Evolutionary conservation across 35 echinoderm and acorn worm genomes (phyloP).

Genomic region (Ophioderma brevispina): DNA sequence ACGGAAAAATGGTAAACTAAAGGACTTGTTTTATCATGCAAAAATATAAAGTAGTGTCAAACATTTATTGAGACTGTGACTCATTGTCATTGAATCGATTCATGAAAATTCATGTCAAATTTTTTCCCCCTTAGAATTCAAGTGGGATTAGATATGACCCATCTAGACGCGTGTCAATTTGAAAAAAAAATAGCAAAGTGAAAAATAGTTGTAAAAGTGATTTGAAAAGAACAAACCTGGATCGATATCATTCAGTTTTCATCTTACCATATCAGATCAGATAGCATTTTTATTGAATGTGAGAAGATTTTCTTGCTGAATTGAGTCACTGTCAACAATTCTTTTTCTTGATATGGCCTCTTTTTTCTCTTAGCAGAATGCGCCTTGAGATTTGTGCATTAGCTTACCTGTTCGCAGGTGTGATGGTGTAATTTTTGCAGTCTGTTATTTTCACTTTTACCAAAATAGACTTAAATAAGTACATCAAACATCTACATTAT

Average conservation of each 20-base stretch:
- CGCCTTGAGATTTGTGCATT: neutral
- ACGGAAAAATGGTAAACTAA: too few relatives aligned
- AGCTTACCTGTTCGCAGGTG: slow-evolving; percentile 1
- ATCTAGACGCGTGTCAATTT: too few relatives aligned
- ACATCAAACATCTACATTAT: too few relatives aligned
- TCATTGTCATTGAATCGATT: too few relatives aligned
- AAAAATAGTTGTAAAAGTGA: neutral
- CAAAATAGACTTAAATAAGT: neutral
- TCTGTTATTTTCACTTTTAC: neutral
- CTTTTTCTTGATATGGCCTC: neutral
- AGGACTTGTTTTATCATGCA: too few relatives aligned
- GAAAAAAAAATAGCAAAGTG: neutral
- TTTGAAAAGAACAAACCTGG: neutral
- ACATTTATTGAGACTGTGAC: too few relatives aligned
- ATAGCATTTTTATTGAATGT: neutral
- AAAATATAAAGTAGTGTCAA: too few relatives aligned
- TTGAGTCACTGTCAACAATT: neutral
- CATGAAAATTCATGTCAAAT: too few relatives aligned
- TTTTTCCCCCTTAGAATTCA: too few relatives aligned
- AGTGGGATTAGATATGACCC: too few relatives aligned
- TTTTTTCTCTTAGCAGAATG: neutral
- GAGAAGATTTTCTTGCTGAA: neutral
- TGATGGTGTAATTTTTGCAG: neutral
- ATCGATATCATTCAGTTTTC: neutral
- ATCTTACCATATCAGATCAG: neutral